phyloP scores from a whole-genome alignment of 2,113 vertebrate species.

The Mesitornis unicolor region DNA sequence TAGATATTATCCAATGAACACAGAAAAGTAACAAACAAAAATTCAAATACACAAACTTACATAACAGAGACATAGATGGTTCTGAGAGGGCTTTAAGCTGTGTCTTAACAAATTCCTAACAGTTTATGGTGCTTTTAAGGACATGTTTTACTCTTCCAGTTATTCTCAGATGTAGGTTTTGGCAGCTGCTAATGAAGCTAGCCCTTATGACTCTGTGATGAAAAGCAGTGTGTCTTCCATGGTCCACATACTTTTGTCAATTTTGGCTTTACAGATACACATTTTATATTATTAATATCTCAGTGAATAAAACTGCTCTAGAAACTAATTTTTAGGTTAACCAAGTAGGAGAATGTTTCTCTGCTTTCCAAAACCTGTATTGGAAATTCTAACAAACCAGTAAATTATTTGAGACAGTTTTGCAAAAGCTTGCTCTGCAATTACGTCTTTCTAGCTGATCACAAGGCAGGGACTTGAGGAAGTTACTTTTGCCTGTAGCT shows the following conservation, averaged over 20 bases:
- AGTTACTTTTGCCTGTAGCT: background rate
- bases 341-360: background rate
- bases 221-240: background rate
- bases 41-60: background rate
- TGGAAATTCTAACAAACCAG: background rate
- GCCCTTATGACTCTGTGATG: background rate
- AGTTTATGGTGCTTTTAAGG: background rate
- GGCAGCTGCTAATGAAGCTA: background rate
- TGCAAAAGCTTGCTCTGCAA: background rate
- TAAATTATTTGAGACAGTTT: background rate
- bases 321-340: background rate
- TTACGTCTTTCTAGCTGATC: background rate
- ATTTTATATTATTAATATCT: background rate
- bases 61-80: background rate
- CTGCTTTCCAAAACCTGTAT: background rate
- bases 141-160: background rate
- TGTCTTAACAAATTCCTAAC: background rate
- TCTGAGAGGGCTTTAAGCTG: background rate
- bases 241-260: background rate
- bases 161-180: background rate
- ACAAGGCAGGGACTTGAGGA: background rate
- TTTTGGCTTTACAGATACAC: background rate
- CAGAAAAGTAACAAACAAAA: background rate
- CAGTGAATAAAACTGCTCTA: background rate
- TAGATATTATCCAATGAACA: background rate